Base-by-base conservation (phyloP, 2,888 invertebrate genomes). In the Pomacea canaliculata region DNA sequence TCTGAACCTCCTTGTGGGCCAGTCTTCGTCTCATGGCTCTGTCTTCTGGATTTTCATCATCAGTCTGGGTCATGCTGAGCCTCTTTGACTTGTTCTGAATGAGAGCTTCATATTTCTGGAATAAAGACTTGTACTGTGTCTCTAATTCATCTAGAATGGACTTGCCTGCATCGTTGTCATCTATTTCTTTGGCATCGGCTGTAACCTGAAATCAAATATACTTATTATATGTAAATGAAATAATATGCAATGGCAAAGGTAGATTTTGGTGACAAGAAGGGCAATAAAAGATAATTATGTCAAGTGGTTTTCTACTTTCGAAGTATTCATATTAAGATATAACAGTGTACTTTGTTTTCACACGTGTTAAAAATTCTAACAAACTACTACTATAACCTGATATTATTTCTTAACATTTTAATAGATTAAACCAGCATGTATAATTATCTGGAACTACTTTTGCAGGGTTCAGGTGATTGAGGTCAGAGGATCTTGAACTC, bases 131-230 rank as follows among this genome's bases (percentile, higher is more conserved):
- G 80, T 90, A 90, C 82, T 90, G 90, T 16, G 84, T 83, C 75
- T 89, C 89, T 49, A 90, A 82, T 81, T 90, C 90, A 77, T 88
- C 88, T 70, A 89, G 80, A 67, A 89, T 87, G 18, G 87, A 87
- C 69, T 85, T 82, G 67, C 84, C 83, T 13, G 81, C 82, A 51
- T 84, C 85, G 37, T 83, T 85, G 18, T 82, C 82, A 19, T 85
- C 85, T 27, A 86, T 84, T 72, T 86, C 86, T 73, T 85, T 84
- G 46, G 85, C 84, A 75, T 89, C 89, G 49, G 87, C 81, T 48
- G 88, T 59, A 5, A 67, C 67, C 73, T 73, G 68, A 19, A 73
- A 70, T 48, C 27, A 16, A n/a, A 51, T 48, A 49, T 23, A 67
- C 18, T n/a, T 4, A 37, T 37, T 37, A 37, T 37, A 37, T 37